A percentile compares a stretch with the other conserved stretches of the same genome.
phyloP scores from a whole-genome alignment of 2,888 invertebrate species.

The Elysia crispata region DNA sequence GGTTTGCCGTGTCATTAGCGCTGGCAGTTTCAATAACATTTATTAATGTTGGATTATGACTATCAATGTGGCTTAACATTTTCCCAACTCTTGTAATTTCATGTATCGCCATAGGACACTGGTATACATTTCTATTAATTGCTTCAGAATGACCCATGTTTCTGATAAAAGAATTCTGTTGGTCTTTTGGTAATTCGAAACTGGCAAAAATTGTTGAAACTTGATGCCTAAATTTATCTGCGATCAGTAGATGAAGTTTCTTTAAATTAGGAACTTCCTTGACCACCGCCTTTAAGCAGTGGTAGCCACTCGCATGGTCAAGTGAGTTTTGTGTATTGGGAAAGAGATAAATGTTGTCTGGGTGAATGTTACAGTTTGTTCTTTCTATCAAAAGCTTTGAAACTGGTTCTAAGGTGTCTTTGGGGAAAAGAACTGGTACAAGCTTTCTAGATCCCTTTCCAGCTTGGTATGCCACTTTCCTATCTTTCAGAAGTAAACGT shows the following conservation, averaged over 20 bases:
- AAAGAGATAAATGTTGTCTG: conserved; percentile 9
- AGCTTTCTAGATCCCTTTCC: not conserved
- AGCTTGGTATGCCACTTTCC: not conserved
- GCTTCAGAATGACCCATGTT: not conserved
- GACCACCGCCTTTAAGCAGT: not conserved
- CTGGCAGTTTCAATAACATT: no score
- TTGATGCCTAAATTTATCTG: conserved; percentile 5
- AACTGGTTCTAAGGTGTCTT: conserved; percentile 5
- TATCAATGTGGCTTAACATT: not conserved
- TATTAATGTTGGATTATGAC: no score
- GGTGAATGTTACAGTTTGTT: not conserved
- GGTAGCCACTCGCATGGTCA: conserved; percentile 12
- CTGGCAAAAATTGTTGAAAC: conserved; percentile 5
- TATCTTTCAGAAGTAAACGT: conserved; percentile 1
- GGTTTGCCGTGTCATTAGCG: no score
- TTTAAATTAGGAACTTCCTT: not conserved
- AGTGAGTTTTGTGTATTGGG: conserved; percentile 11
- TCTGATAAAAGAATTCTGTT: not conserved
- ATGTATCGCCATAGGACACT: not conserved
- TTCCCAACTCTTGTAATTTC: conserved; percentile 5
- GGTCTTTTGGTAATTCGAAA: not conserved
- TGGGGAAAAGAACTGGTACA: not conserved
- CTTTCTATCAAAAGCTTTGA: conserved; percentile 6
- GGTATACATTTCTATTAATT: conserved; percentile 2
- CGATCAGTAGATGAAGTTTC: not conserved